Percentiles rank a stretch among this genome's conserved stretches.
Evolutionary conservation across 2,888 invertebrate genomes (phyloP).

Genomic region (Dryomyza anilis): DNA sequence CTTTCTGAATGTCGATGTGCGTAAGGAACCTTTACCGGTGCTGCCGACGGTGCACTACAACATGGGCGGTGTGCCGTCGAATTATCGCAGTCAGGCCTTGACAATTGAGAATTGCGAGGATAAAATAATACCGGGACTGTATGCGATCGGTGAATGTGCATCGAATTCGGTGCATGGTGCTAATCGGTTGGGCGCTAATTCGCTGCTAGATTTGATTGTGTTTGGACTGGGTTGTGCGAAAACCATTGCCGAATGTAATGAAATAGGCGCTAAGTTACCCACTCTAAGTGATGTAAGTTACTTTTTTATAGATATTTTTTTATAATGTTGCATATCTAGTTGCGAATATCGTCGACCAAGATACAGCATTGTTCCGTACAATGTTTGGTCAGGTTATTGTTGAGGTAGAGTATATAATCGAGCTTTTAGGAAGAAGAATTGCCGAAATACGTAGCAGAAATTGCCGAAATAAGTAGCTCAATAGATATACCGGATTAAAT

Average conservation of each 20-base stretch:
- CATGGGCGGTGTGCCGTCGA: slow-evolving; percentile 99
- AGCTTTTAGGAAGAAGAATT: too few species aligned
- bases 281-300: slow-evolving; percentile 73
- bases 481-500: too few species aligned
- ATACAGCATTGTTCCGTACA: too few species aligned
- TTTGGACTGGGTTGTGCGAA: slow-evolving; percentile 97
- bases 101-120: slow-evolving; percentile 54
- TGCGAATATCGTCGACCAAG: too few species aligned
- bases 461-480: too few species aligned
- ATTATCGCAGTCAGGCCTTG: slow-evolving; percentile 90
- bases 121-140: slow-evolving; percentile 81
- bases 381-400: too few species aligned
- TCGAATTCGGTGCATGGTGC: slow-evolving; percentile 99
- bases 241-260: slow-evolving; percentile 82
- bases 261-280: slow-evolving; percentile 82
- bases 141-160: slow-evolving; percentile 93
- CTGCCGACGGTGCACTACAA: slow-evolving; percentile 99
- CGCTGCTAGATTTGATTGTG: slow-evolving; percentile 95
- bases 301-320: too few species aligned
- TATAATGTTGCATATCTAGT: too few species aligned
- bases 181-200: slow-evolving; percentile 97
- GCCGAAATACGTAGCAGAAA: too few species aligned
- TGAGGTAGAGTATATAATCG: too few species aligned
- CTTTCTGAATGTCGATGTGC: slow-evolving; percentile 98
- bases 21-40: slow-evolving; percentile 98